Conservation (phyloP, 2,113 vertebrate species). For the Oxygymnocypris stewartii region DNA sequence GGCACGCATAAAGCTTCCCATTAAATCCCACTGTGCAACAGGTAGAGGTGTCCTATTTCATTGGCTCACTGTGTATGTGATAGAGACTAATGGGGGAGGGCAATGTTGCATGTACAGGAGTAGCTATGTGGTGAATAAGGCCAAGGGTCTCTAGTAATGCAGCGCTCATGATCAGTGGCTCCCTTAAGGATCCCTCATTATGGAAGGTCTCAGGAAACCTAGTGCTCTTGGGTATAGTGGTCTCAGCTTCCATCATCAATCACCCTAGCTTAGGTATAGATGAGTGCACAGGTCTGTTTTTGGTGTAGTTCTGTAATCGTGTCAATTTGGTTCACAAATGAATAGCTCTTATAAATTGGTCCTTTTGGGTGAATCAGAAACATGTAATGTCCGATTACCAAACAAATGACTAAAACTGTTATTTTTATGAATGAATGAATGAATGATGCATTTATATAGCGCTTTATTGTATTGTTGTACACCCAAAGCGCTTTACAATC, state of each 20-base stretch:
- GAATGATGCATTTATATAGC: too few species aligned
- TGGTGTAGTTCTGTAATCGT: background rate
- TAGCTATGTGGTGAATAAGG: slow-evolving; percentile 76
- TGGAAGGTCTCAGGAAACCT: slow-evolving; percentile 51
- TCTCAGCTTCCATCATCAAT: slow-evolving; percentile 45
- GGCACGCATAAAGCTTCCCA: slow-evolving; percentile 25
- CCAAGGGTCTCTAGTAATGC: slow-evolving; percentile 69
- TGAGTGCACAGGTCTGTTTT: slow-evolving; percentile 5
- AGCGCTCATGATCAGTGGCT: slow-evolving; percentile 74
- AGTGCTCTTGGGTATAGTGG: slow-evolving; percentile 49
- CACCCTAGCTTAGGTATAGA: slow-evolving; percentile 22
- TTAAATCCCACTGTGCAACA: slow-evolving; percentile 49
- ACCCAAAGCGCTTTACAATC: too few species aligned
- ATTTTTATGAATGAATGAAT: too few species aligned
- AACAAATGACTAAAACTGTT: background rate
- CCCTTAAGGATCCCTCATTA: slow-evolving; percentile 74
- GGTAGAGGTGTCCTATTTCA: slow-evolving; percentile 56
- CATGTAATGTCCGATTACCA: background rate
- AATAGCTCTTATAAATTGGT: too few species aligned
- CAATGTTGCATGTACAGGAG: slow-evolving; percentile 71
- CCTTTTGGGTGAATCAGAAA: background rate
- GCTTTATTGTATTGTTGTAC: too few species aligned
- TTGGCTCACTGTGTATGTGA: slow-evolving; percentile 50
- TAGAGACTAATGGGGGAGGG: slow-evolving; percentile 40
- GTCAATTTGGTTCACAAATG: background rate